Percentiles rank a stretch among this genome's conserved stretches.
Evolutionary conservation across 2,888 invertebrate species (phyloP).

Genomic region (Drosophila quinaria): DNA sequence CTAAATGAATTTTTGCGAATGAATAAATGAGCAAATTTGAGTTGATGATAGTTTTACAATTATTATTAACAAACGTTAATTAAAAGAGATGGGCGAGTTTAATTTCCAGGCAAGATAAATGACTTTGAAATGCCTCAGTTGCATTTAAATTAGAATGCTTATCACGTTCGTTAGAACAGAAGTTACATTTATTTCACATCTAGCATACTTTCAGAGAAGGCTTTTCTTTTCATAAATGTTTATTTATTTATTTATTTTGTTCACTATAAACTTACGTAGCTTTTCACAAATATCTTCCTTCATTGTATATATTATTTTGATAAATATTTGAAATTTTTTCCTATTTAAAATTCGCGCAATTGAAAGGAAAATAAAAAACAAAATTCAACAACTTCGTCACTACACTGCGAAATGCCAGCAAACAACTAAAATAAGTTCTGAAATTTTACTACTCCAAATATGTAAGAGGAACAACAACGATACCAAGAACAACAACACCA

Average conservation of each 20-base stretch:
- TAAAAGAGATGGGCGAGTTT: neutral
- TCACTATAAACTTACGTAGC: slow-evolving; percentile 32
- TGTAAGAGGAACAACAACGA: slow-evolving; percentile 14
- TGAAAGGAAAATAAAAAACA: neutral
- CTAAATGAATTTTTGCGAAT: slow-evolving; percentile 11
- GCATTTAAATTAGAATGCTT: neutral
- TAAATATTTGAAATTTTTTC: neutral
- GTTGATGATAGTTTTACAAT: neutral
- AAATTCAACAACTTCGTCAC: slow-evolving; percentile 18
- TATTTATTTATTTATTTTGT: no score
- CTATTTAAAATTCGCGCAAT: neutral
- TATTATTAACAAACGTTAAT: neutral
- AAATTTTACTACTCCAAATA: slow-evolving; percentile 33
- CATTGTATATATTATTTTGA: slow-evolving; percentile 18
- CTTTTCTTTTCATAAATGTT: no score
- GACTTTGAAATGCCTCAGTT: neutral
- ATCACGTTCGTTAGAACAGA: neutral
- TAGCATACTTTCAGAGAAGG: no score
- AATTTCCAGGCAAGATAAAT: neutral
- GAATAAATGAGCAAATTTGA: neutral
- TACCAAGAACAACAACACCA: slow-evolving; percentile 22
- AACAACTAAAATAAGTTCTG: slow-evolving; percentile 53
- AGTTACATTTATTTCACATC: neutral
- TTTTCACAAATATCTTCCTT: slow-evolving; percentile 31
- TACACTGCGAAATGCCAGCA: slow-evolving; percentile 51